phyloP scores from a whole-genome alignment of 2,113 vertebrate species.

The Dolichallabes microphthalmus region DNA sequence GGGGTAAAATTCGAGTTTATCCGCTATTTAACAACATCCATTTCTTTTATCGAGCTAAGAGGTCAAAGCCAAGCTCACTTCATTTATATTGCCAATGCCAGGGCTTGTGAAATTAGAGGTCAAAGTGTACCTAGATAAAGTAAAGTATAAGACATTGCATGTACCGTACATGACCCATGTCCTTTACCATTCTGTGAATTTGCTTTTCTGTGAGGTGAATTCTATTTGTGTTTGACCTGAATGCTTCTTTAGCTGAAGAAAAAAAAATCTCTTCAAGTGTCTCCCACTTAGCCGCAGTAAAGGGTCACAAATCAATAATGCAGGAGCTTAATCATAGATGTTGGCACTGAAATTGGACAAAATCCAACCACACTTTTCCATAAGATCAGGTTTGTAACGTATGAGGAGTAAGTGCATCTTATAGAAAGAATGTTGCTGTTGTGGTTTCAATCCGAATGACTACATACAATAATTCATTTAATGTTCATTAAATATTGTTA shows the following conservation, averaged over 20 bases:
- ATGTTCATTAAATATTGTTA: neutral
- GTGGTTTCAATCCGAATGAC: neutral
- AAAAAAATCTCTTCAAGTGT: neutral
- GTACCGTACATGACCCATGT: neutral
- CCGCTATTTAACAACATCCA: neutral
- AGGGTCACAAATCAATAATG: neutral
- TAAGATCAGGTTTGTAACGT: neutral
- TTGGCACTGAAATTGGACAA: neutral
- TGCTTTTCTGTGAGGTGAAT: neutral
- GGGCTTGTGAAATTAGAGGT: neutral
- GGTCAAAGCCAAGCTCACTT: neutral
- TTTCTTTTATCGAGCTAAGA: neutral
- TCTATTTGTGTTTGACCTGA: neutral
- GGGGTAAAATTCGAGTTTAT: neutral
- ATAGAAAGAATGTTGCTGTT: neutral
- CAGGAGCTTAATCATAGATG: neutral
- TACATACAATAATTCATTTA: neutral
- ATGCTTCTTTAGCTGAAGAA: neutral
- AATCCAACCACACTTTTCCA: neutral
- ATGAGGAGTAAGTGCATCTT: neutral
- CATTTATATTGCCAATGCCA: neutral
- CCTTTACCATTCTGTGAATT: neutral
- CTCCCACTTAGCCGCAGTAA: neutral
- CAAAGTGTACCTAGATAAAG: neutral
- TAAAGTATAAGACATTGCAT: neutral